Evolutionary conservation across 1,140 invertebrate genomes (phyloP).

Genomic region (Propsilocerus akamusi): DNA sequence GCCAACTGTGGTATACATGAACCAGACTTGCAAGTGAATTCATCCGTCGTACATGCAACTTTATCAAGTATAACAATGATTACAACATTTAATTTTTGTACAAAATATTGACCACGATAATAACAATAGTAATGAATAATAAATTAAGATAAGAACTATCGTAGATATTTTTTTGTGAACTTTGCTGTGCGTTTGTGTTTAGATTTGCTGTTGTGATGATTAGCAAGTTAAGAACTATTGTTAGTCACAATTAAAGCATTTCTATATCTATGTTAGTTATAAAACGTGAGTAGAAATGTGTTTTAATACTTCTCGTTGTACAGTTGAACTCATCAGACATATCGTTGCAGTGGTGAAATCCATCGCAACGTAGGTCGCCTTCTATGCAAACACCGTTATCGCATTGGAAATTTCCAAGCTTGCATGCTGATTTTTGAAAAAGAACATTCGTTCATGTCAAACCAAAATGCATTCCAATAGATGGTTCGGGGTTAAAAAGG

Average conservation of each 20-base stretch:
- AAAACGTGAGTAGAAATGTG: background rate
- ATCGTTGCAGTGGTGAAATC: slow-evolving; percentile 50
- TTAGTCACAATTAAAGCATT: no score
- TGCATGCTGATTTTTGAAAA: background rate
- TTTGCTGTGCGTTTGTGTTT: no score
- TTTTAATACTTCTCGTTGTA: slow-evolving; percentile 10
- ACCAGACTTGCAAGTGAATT: slow-evolving; percentile 42
- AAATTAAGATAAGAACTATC: background rate
- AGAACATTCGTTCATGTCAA: no score
- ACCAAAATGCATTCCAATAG: no score
- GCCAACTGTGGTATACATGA: slow-evolving; percentile 25
- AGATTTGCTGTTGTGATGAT: no score
- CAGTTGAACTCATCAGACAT: slow-evolving; percentile 52
- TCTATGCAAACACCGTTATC: slow-evolving; percentile 45
- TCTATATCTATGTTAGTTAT: background rate
- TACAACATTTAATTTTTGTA: background rate
- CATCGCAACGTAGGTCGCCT: slow-evolving; percentile 47
- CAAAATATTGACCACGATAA: background rate
- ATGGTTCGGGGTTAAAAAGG: no score
- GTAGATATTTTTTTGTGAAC: background rate
- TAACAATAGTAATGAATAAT: background rate
- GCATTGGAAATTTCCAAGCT: slow-evolving; percentile 26
- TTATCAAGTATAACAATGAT: background rate
- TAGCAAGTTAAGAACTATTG: no score
- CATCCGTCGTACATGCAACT: slow-evolving; percentile 34